Evolutionary conservation across 2,113 vertebrate genomes (phyloP).

Genomic region (Anolis carolinensis): DNA sequence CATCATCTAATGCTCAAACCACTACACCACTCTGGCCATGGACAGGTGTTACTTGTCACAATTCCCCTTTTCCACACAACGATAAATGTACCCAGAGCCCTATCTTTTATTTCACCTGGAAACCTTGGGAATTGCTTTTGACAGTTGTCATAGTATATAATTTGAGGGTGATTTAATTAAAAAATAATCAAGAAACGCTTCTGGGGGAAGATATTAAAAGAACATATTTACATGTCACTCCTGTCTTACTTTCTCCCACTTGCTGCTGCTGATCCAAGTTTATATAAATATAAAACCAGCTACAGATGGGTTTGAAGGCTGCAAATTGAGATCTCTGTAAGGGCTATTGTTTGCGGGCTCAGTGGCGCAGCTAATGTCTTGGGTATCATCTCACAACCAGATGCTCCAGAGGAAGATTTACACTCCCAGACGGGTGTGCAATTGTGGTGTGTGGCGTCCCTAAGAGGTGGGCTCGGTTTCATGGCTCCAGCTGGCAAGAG

Average conservation of each 20-base stretch:
- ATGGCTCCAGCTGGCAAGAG: neutral
- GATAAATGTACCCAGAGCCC: too few species aligned
- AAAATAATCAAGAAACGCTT: neutral
- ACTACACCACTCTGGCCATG: too few species aligned
- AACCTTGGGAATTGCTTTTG: neutral
- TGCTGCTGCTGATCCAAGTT: neutral
- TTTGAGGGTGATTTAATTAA: neutral
- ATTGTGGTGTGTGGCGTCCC: neutral
- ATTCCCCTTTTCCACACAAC: too few species aligned
- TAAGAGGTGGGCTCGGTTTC: neutral
- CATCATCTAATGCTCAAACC: too few species aligned
- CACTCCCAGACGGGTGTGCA: neutral
- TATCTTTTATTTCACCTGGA: neutral
- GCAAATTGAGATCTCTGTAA: neutral
- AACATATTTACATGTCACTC: neutral
- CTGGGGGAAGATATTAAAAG: too few species aligned
- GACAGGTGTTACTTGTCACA: too few species aligned
- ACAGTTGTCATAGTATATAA: neutral
- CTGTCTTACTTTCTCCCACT: neutral
- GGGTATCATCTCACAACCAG: constrained; percentile 7
- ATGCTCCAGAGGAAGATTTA: neutral
- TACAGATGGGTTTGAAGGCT: neutral
- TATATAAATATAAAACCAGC: neutral
- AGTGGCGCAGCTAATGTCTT: neutral
- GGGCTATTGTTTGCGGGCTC: neutral